Conservation (phyloP, 2,888 invertebrate genomes). For the Pollenia griseotomentosa region DNA sequence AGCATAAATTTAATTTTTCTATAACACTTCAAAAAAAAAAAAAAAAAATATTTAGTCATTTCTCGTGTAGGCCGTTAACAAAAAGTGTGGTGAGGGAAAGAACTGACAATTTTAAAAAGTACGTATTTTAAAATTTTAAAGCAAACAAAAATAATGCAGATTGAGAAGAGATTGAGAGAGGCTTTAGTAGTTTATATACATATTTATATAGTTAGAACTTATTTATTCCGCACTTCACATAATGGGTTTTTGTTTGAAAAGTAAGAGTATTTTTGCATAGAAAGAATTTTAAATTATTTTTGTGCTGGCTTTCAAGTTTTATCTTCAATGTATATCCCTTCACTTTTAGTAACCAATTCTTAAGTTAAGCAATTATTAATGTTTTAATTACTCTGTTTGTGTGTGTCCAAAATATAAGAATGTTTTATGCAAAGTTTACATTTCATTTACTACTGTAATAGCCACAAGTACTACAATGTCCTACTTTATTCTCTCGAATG, state of each 20-base stretch:
- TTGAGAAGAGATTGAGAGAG: no score
- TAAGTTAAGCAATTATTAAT: slow-evolving; percentile 48
- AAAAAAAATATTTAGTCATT: slow-evolving; percentile 19
- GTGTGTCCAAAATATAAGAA: slow-evolving; percentile 22
- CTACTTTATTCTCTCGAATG: slow-evolving; percentile 35
- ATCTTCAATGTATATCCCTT: slow-evolving; percentile 3
- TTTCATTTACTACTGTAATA: slow-evolving; percentile 57
- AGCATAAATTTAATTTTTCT: slow-evolving; percentile 2
- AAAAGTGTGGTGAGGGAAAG: background rate
- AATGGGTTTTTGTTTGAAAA: background rate
- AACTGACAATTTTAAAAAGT: background rate
- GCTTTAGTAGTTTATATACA: no score
- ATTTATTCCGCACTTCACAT: no score
- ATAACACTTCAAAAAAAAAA: background rate
- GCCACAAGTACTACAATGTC: slow-evolving; percentile 49
- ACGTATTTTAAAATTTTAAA: background rate
- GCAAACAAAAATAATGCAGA: background rate
- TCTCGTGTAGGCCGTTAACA: background rate
- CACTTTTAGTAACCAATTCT: slow-evolving; percentile 11
- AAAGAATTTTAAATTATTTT: slow-evolving; percentile 32
- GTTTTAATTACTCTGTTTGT: slow-evolving; percentile 50
- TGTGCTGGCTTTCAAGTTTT: background rate
- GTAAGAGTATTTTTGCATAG: background rate
- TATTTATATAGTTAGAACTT: no score
- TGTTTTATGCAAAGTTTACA: slow-evolving; percentile 57